These are phyloP conservation scores for zebrafish (Danio rerio) DNA, from an alignment of 2,113 vertebrate genomes.

Conservation along the genomic window GRCz12tu NC_133178.1:38368501-38369000, in stretches of 20 bases:
- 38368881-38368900: no score
- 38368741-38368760: neutral
- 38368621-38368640: constrained; percentile 29
- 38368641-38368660: constrained; percentile 29
- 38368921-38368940: no score
- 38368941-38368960: no score
- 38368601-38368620: constrained; percentile 1
- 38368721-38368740: neutral
- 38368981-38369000: no score
- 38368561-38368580: neutral
- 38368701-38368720: constrained; percentile 4
- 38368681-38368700: constrained; percentile 13
- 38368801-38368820: neutral
- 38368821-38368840: neutral
- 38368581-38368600: constrained; percentile 36
- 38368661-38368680: neutral
- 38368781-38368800: neutral
- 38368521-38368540: constrained; percentile 29
- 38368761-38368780: constrained; percentile 33
- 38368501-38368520: constrained; percentile 52
- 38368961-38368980: no score
- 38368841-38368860: no score
- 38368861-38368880: no score
- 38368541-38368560: constrained; percentile 8
- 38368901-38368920: no score